Percentiles rank a stretch among this genome's conserved stretches.
Evolutionary conservation across 2,888 invertebrate species (phyloP).

Genomic region (Operophtera brumata): DNA sequence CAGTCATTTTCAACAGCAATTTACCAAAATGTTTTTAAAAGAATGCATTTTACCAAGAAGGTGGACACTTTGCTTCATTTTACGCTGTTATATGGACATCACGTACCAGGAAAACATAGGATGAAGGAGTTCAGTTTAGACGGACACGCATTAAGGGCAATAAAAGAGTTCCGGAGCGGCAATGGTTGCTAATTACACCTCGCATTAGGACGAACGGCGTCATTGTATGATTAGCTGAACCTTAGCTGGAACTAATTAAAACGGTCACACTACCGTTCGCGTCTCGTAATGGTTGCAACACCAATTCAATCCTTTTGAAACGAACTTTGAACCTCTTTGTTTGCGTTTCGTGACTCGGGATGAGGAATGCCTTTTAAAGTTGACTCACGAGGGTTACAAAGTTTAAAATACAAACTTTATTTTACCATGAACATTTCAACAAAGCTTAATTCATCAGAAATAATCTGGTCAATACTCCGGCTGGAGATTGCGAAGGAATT

Average conservation of each 20-base stretch:
- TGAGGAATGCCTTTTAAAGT: slow-evolving; percentile 10
- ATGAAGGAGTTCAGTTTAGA: slow-evolving; percentile 37
- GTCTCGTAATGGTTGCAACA: slow-evolving; percentile 35
- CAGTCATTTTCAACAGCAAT: too few species aligned
- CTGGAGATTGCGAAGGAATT: slow-evolving; percentile 17
- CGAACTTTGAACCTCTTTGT: slow-evolving; percentile 16
- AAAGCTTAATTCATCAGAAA: slow-evolving; percentile 18
- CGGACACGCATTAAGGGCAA: slow-evolving; percentile 52
- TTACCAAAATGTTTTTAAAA: too few species aligned
- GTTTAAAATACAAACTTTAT: slow-evolving; percentile 9
- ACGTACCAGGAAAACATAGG: slow-evolving; percentile 16
- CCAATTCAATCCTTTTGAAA: slow-evolving; percentile 12
- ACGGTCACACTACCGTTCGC: slow-evolving; percentile 35
- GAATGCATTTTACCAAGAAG: too few species aligned
- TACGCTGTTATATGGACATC: neutral
- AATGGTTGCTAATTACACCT: slow-evolving; percentile 61
- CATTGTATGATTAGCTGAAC: slow-evolving; percentile 43
- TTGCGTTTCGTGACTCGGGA: slow-evolving; percentile 19
- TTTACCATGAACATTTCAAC: slow-evolving; percentile 10
- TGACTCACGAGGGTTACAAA: slow-evolving; percentile 6
- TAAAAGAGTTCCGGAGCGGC: slow-evolving; percentile 60
- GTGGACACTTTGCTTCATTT: neutral
- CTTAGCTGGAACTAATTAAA: slow-evolving; percentile 52
- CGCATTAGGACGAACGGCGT: slow-evolving; percentile 54
- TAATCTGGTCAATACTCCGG: slow-evolving; percentile 15